A percentile compares a stretch with the other conserved stretches of the same genome.
These are phyloP conservation scores for Ctenochaetus hawaiiensis DNA, from an alignment of 2,797 vertebrate genomes.

Conservation along the genomic window DNA sequence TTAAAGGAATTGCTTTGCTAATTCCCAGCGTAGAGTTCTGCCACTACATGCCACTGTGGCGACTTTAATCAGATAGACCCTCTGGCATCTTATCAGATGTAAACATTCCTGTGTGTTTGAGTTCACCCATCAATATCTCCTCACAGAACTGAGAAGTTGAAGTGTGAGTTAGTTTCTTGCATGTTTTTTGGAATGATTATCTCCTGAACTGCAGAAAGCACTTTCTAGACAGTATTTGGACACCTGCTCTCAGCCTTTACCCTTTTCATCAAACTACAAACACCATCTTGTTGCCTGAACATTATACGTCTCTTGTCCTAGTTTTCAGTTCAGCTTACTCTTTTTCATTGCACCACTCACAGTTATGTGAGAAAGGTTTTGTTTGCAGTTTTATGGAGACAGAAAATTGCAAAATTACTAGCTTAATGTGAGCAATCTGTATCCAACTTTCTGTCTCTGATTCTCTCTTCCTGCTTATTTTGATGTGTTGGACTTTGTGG, in stretches of 20 bases:
- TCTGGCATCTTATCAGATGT: slow-evolving; percentile 49
- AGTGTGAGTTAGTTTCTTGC: slow-evolving; percentile 15
- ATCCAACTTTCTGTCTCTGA: slow-evolving; percentile 5
- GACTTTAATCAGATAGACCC: slow-evolving; percentile 44
- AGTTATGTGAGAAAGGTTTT: neutral
- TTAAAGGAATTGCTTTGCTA: slow-evolving; percentile 18
- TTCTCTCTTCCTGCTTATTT: slow-evolving; percentile 16
- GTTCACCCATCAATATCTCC: slow-evolving; percentile 38
- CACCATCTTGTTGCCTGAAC: slow-evolving; percentile 15
- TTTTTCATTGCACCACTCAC: neutral
- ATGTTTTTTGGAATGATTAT: neutral
- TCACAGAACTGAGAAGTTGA: slow-evolving; percentile 31
- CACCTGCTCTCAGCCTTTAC: slow-evolving; percentile 35
- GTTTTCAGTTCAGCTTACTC: neutral
- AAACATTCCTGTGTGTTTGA: slow-evolving; percentile 31
- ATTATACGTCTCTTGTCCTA: slow-evolving; percentile 15
- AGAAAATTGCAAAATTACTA: slow-evolving; percentile 31
- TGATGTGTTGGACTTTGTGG: neutral
- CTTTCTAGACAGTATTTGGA: slow-evolving; percentile 12
- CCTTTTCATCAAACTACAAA: slow-evolving; percentile 28
- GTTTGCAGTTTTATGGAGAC: slow-evolving; percentile 12
- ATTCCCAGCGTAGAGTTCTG: slow-evolving; percentile 4
- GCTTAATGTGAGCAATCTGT: slow-evolving; percentile 32
- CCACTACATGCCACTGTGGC: slow-evolving; percentile 34
- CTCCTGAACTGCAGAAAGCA: neutral